These are phyloP conservation scores for Drymonia ruficornis DNA, from an alignment of 2,888 invertebrate species.

Conservation along the genomic window DNA sequence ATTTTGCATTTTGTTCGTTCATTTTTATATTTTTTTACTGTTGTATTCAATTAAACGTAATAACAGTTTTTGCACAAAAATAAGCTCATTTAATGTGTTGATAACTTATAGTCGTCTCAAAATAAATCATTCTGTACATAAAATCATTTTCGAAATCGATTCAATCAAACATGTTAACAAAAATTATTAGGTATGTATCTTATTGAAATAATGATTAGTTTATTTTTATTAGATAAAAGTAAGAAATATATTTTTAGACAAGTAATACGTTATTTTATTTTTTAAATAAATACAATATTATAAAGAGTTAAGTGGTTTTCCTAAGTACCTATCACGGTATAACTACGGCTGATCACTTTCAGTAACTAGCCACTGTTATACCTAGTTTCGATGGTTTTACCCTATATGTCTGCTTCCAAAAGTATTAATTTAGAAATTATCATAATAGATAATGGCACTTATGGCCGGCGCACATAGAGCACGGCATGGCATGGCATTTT, in stretches of 20 bases:
- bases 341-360: too few species aligned
- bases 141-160: background rate
- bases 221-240: constrained; percentile 42
- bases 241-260: constrained; percentile 65
- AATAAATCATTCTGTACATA: constrained; percentile 8
- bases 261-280: constrained; percentile 55
- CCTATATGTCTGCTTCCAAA: too few species aligned
- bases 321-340: background rate
- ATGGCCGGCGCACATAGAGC: too few species aligned
- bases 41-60: constrained; percentile 13
- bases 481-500: too few species aligned
- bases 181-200: constrained; percentile 2
- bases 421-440: too few species aligned
- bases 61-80: constrained; percentile 1
- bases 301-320: background rate
- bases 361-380: too few species aligned
- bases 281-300: constrained; percentile 18
- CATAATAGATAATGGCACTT: too few species aligned
- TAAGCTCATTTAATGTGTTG: background rate
- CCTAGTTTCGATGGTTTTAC: too few species aligned
- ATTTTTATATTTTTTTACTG: constrained; percentile 10
- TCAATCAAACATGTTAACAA: constrained; percentile 3
- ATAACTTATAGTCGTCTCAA: background rate
- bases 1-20: constrained; percentile 48
- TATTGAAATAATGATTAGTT: constrained; percentile 39